Percentiles rank a stretch among this genome's conserved stretches.
These are phyloP conservation scores for Cynopterus sphinx DNA, from an alignment of 2,797 vertebrate species.

Conservation along the genomic window DNA sequence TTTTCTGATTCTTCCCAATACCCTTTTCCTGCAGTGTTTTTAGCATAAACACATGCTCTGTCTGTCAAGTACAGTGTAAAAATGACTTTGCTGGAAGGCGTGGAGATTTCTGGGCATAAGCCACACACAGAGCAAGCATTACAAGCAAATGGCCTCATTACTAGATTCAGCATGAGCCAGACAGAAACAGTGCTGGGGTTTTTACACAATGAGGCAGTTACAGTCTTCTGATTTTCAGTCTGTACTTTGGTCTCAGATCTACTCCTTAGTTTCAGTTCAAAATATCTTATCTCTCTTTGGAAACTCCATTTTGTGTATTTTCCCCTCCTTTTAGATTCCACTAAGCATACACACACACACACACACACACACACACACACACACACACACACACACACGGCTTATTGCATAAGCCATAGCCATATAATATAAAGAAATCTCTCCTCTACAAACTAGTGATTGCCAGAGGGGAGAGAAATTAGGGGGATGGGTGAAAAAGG, in stretches of 20 bases:
- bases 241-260: neutral
- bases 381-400: no score
- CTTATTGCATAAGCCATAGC: no score
- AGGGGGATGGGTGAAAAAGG: no score
- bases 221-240: neutral
- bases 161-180: conserved; percentile 48
- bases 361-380: no score
- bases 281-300: neutral
- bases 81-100: conserved; percentile 78
- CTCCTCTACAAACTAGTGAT: no score
- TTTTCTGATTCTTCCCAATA: conserved; percentile 34
- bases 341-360: neutral
- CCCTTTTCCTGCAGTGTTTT: conserved; percentile 65
- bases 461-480: no score
- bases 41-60: conserved; percentile 78
- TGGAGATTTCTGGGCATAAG: conserved; percentile 72
- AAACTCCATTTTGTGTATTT: neutral
- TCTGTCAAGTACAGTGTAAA: conserved; percentile 77
- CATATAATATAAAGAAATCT: no score
- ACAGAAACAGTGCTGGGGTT: conserved; percentile 15
- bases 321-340: neutral
- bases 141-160: conserved; percentile 78
- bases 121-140: conserved; percentile 55
- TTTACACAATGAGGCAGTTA: conserved; percentile 6
- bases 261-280: neutral